A percentile compares a stretch with the other conserved stretches of the same genome.
Evolutionary conservation across 92 coral and sea anemone species (phyloP).

Genomic region (Bergia sp.): DNA sequence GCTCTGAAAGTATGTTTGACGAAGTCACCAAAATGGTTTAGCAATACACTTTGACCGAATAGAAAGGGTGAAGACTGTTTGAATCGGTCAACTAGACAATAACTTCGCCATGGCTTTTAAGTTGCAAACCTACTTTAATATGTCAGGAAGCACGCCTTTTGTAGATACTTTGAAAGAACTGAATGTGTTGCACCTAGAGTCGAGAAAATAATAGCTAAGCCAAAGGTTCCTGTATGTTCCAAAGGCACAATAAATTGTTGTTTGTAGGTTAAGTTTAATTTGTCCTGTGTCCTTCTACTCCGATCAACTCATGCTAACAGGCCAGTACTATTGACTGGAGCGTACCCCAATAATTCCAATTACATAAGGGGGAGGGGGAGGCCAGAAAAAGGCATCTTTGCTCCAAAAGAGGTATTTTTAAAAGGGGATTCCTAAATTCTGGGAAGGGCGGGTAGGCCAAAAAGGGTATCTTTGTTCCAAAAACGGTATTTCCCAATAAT

Average conservation of each 20-base stretch:
- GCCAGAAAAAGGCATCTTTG: too few species aligned
- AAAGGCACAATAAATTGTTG: conserved; percentile 35
- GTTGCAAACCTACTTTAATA: not conserved
- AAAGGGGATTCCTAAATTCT: too few species aligned
- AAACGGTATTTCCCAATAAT: too few species aligned
- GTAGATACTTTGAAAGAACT: not conserved
- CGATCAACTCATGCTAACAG: too few species aligned
- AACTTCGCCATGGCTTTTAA: not conserved
- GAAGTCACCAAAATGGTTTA: not conserved
- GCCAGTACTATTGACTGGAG: too few species aligned
- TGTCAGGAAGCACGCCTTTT: not conserved
- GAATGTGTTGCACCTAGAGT: not conserved
- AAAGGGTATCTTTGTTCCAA: too few species aligned
- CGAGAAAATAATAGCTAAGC: conserved; percentile 4
- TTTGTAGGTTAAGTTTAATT: not conserved
- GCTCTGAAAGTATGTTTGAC: not conserved
- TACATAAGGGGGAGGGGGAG: too few species aligned
- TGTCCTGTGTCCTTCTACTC: not conserved
- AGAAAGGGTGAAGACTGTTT: too few species aligned
- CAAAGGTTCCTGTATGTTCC: conserved; percentile 11
- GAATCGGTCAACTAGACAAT: not conserved
- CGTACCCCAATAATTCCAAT: too few species aligned
- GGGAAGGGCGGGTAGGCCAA: too few species aligned
- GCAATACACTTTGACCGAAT: not conserved
- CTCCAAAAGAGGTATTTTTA: too few species aligned